These are phyloP conservation scores for Probosciger aterrimus DNA, from an alignment of 2,113 vertebrate species.

Conservation along the genomic window DNA sequence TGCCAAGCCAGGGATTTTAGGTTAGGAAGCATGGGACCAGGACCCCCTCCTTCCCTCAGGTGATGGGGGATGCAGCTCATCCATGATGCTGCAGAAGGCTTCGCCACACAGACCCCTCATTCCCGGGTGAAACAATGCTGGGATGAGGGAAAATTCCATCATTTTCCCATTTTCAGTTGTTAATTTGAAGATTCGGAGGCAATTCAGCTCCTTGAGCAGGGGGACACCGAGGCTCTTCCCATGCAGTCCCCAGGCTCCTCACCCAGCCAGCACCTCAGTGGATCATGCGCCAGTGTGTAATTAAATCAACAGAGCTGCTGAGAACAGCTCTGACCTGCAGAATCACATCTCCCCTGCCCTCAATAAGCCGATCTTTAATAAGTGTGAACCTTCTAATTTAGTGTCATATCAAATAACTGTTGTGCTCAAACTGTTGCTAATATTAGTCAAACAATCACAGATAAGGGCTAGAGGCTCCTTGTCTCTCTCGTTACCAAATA, in stretches of 20 bases:
- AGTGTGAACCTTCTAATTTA: slow-evolving; percentile 37
- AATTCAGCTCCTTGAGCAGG: rapidly evolving
- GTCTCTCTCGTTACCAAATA: slow-evolving; percentile 35
- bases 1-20: too few species aligned
- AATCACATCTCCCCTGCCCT: background rate
- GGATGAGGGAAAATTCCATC: rapidly evolving
- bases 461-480: slow-evolving; percentile 62
- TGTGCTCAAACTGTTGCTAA: slow-evolving; percentile 65
- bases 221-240: rapidly evolving
- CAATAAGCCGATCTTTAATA: background rate
- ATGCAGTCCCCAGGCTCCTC: rapidly evolving
- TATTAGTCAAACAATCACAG: slow-evolving; percentile 73
- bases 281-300: rapidly evolving
- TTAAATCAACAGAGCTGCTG: background rate
- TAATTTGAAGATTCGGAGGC: background rate
- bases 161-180: background rate
- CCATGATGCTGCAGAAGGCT: rapidly evolving
- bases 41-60: background rate
- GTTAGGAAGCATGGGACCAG: rapidly evolving
- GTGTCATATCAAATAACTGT: slow-evolving; percentile 53
- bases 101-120: background rate
- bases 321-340: background rate
- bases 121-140: background rate
- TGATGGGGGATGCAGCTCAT: background rate
- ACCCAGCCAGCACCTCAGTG: background rate